These are phyloP conservation scores for Balanococcus diminutus DNA, from an alignment of 2,888 invertebrate species.

Conservation along the genomic window DNA sequence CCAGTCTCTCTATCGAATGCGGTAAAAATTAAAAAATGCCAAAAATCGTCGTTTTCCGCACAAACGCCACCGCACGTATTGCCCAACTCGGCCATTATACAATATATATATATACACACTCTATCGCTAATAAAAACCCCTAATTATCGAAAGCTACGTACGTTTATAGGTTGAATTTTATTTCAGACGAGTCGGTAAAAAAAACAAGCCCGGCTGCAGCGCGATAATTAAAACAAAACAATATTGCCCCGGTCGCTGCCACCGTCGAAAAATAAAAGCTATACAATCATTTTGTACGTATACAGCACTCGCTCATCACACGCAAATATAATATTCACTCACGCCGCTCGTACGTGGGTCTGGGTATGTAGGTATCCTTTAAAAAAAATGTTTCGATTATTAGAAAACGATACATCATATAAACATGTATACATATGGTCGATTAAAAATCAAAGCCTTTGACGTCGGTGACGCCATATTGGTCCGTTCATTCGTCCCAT, in stretches of 20 bases:
- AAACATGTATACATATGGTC: background rate
- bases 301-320: background rate
- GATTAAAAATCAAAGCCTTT: slow-evolving; percentile 17
- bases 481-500: slow-evolving; percentile 73
- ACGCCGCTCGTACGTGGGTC: background rate
- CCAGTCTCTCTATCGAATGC: background rate
- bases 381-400: background rate
- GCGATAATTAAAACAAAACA: background rate
- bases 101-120: background rate
- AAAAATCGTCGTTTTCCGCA: background rate
- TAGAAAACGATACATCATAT: background rate
- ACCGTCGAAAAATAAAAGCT: background rate
- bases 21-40: background rate
- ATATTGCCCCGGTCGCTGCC: background rate
- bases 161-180: background rate
- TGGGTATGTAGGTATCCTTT: background rate
- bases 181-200: background rate
- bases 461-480: background rate
- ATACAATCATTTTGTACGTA: background rate
- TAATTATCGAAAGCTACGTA: background rate
- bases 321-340: background rate
- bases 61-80: background rate
- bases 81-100: background rate
- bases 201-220: background rate
- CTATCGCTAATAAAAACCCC: background rate